Conservation (phyloP, 2,888 invertebrate species). For the Buathra laborator region DNA sequence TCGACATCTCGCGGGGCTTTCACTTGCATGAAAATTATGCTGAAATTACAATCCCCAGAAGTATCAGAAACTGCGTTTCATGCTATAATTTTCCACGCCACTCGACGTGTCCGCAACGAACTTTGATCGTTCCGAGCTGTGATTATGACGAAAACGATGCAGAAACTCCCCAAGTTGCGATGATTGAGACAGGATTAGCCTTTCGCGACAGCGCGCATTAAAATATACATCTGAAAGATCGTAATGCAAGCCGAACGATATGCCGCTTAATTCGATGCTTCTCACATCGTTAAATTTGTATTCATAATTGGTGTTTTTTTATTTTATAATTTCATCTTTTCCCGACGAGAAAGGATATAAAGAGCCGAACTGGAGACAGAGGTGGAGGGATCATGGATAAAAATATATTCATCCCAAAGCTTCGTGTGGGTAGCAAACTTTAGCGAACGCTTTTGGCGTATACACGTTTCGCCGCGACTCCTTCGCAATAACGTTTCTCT, state of each 20-base stretch:
- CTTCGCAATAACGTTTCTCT: constrained; percentile 26
- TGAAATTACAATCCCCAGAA: neutral
- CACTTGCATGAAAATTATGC: neutral
- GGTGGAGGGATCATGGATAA: neutral
- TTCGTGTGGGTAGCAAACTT: constrained; percentile 39
- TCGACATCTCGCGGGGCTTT: constrained; percentile 31
- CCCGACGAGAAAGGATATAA: neutral
- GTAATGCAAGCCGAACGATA: neutral
- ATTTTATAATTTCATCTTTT: constrained; percentile 9
- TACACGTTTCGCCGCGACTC: constrained; percentile 69
- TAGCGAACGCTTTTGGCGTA: constrained; percentile 48
- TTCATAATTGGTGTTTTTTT: neutral
- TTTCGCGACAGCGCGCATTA: neutral
- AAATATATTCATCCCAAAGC: neutral
- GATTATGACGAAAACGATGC: neutral
- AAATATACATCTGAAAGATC: neutral
- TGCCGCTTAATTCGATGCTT: constrained; percentile 3
- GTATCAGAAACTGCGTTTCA: neutral
- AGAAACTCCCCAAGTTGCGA: neutral
- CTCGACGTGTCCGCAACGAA: neutral
- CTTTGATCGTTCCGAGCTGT: neutral
- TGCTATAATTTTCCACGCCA: neutral
- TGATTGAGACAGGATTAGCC: constrained; percentile 2
- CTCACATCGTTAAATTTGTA: constrained; percentile 12
- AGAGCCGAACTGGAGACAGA: neutral